phyloP scores from a whole-genome alignment of 2,113 vertebrate species.

The Rhinolophus sinicus region DNA sequence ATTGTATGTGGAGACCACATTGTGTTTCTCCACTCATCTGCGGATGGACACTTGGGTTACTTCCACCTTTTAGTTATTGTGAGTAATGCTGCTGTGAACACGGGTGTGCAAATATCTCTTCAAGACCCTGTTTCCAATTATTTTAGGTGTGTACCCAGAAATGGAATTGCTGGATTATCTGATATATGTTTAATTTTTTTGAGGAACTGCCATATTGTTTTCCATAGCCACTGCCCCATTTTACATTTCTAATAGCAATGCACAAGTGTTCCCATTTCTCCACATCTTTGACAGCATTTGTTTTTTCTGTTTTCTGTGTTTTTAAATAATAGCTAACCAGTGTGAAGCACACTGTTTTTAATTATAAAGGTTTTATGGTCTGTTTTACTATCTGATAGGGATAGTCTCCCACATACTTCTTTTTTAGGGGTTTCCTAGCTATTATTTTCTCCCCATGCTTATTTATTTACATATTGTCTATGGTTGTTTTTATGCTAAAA shows the following conservation, averaged over 20 bases:
- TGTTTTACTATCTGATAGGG: background rate
- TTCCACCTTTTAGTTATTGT: background rate
- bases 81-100: background rate
- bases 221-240: background rate
- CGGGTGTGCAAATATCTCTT: background rate
- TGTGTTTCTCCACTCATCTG: background rate
- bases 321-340: background rate
- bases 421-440: background rate
- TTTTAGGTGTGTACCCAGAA: background rate
- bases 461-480: background rate
- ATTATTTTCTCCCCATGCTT: background rate
- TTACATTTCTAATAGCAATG: background rate
- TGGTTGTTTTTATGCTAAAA: background rate
- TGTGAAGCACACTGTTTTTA: background rate
- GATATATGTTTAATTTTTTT: background rate
- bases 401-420: background rate
- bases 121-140: background rate
- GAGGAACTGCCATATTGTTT: background rate
- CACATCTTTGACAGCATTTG: background rate
- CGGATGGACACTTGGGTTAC: background rate
- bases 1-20: background rate
- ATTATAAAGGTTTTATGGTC: too few species aligned
- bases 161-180: background rate
- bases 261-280: background rate
- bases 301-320: background rate